Base-by-base conservation (phyloP, 2,113 vertebrate species). In the Callithrix jacchus region DNA sequence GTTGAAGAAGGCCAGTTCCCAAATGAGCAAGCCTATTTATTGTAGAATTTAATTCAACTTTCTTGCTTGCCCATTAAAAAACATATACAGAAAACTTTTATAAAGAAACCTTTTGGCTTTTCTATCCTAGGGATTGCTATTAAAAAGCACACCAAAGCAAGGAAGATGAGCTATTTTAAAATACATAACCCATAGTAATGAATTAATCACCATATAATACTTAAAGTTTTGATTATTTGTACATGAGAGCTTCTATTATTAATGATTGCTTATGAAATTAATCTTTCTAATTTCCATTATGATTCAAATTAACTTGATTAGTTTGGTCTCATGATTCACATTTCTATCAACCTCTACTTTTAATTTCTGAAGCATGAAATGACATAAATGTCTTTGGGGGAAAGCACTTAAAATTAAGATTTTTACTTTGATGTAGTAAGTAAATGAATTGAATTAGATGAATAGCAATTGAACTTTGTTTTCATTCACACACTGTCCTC, bases 211-310 rank as follows among this genome's bases (percentile, higher is more conserved):
- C 94, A 93, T 95, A 83, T 92, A 97, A 97, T 96, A 95, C 94
- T 97, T 95, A 96, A 94, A 96, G 96, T 93, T 97, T 97, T 97
- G 96, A 97, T 97, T 96, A 97, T 97, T 92, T 35, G 42, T 95
- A 97, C 97, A 97, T 85, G 96, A 97, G 84, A 89, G 61, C 93
- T 92, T 97, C 84, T 81, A 92, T 96, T 97, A 96, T 97, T 97
- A 96, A 97, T 96, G 96, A 96, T 96, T 96, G 91, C 97, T 96
- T 97, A 96, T 97, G 97, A 98, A 97, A 97, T 98, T 97, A 97
- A 96, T 97, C 96, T 96, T 97, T 97, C 91, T 95, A 92, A 94
- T 97, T 97, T 97, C 92, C 94, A 96, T 97, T 98, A 96, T 97
- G 93, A 97, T 97, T 97, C 93, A 97, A 91, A 96, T 97, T 94